Conservation (phyloP, 2,797 vertebrate genomes). For the Brachyrhaphis roseni region DNA sequence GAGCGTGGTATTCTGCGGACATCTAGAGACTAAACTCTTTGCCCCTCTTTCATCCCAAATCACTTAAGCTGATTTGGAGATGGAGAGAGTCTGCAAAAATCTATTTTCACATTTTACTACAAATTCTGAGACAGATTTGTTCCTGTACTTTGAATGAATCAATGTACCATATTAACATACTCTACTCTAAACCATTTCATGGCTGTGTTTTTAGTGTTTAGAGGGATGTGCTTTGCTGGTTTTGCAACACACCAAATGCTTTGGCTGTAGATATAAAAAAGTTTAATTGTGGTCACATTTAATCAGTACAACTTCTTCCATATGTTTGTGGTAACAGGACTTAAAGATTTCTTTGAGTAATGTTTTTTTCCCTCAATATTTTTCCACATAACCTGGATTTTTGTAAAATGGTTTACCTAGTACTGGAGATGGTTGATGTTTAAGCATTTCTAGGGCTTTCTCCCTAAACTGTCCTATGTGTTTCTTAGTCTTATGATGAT, state of each 20-base stretch:
- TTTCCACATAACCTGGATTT: not conserved
- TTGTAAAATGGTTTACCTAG: not conserved
- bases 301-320: not conserved
- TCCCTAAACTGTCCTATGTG: not conserved
- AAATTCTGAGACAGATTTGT: not conserved
- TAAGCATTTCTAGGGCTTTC: not conserved
- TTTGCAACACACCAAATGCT: not conserved
- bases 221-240: not conserved
- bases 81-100: not conserved
- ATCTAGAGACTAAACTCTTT: not conserved
- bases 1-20: not conserved
- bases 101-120: not conserved
- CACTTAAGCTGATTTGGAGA: not conserved
- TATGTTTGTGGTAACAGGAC: not conserved
- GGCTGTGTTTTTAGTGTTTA: not conserved
- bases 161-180: not conserved
- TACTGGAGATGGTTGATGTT: not conserved
- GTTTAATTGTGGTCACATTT: not conserved
- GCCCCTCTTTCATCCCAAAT: not conserved
- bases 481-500: not conserved
- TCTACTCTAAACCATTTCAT: not conserved
- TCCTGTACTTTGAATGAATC: not conserved
- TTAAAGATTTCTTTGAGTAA: not conserved
- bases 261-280: not conserved
- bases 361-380: not conserved